Percentiles rank a stretch among this genome's conserved stretches.
phyloP scores from a whole-genome alignment of 1,140 invertebrate genomes.

The Proctacanthus coquilletti region DNA sequence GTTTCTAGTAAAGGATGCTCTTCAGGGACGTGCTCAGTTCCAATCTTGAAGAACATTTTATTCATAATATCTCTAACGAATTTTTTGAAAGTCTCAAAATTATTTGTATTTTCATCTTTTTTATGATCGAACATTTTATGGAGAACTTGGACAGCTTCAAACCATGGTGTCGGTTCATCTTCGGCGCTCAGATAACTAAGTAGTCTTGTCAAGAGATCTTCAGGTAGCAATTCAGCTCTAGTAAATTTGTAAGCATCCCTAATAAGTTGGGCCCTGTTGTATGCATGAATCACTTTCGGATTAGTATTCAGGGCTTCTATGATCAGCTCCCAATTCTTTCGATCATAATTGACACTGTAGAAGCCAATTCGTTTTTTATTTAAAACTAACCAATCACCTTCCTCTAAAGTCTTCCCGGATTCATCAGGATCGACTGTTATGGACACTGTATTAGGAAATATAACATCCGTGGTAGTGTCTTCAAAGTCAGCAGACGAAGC shows the following conservation, averaged over 20 bases:
- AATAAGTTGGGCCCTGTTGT: not conserved
- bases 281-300: not conserved
- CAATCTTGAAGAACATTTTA: too few relatives aligned
- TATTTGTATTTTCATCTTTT: too few relatives aligned
- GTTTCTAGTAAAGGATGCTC: too few relatives aligned
- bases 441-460: not conserved
- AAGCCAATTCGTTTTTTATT: constrained; percentile 31
- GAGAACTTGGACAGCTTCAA: not conserved
- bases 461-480: not conserved
- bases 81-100: too few relatives aligned
- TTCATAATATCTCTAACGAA: too few relatives aligned
- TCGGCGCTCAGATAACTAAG: not conserved
- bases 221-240: not conserved
- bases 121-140: too few relatives aligned
- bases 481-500: not conserved
- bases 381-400: not conserved
- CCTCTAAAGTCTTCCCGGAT: not conserved
- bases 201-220: not conserved
- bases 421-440: not conserved
- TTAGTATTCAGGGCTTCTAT: constrained; percentile 25
- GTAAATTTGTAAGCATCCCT: not conserved
- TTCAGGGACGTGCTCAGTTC: too few relatives aligned
- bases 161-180: not conserved
- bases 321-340: constrained; percentile 33
- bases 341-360: constrained; percentile 40